phyloP scores from a whole-genome alignment of 2,888 invertebrate genomes.

The Crepidodera aurea region DNA sequence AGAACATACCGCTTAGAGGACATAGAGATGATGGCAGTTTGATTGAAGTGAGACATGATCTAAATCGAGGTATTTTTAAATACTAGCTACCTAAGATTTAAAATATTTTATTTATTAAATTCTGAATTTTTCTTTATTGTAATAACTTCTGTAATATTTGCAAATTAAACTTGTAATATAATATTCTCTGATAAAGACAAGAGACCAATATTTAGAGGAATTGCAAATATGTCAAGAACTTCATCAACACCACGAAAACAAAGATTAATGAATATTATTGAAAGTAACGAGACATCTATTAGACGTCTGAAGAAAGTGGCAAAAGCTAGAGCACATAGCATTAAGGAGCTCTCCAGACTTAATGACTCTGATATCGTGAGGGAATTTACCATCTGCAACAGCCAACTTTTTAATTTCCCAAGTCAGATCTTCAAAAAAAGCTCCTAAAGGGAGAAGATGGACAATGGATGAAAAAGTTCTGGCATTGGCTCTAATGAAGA shows the following conservation, averaged over 20 bases:
- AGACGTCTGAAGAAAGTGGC: constrained; percentile 2
- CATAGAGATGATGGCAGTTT: no score
- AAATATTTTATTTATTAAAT: no score
- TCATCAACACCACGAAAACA: not conserved
- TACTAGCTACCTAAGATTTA: no score
- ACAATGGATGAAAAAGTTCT: constrained; percentile 36
- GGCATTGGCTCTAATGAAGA: constrained; percentile 26
- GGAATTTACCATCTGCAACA: constrained; percentile 17
- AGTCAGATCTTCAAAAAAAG: constrained; percentile 9
- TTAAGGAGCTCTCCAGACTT: not conserved
- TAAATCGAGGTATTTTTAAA: no score
- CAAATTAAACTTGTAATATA: no score
- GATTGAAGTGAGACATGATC: no score
- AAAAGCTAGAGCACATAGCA: not conserved
- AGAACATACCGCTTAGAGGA: no score
- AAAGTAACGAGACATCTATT: not conserved
- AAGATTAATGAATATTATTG: constrained; percentile 1
- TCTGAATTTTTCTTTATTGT: no score
- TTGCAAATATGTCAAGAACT: not conserved
- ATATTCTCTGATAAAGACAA: no score
- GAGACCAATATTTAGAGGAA: constrained; percentile 1
- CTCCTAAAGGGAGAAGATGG: constrained; percentile 34
- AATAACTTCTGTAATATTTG: no score
- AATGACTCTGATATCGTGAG: constrained; percentile 15
- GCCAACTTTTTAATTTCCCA: constrained; percentile 33